Evolutionary conservation across 2,888 invertebrate genomes (phyloP).

Genomic region (Callimorpha dominula): DNA sequence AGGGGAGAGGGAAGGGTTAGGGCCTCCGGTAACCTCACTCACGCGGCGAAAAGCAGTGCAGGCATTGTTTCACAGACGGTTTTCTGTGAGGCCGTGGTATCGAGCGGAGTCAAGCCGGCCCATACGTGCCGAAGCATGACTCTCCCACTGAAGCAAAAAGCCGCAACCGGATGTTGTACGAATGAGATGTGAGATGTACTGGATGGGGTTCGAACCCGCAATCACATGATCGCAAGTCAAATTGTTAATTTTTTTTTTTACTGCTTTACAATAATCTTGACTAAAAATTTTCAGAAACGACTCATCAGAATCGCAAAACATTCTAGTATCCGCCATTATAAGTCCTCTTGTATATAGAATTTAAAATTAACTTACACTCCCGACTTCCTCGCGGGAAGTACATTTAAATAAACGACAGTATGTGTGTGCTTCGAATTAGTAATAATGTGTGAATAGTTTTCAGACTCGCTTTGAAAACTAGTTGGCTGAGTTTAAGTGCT

Average conservation of each 20-base stretch:
- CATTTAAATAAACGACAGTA: conserved; percentile 62
- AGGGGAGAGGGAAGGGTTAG: too few relatives aligned
- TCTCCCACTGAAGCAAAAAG: too few relatives aligned
- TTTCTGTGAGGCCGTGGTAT: too few relatives aligned
- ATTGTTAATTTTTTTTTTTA: background rate
- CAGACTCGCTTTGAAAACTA: conserved; percentile 43
- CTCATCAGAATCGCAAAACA: conserved; percentile 8
- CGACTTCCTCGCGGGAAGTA: conserved; percentile 55
- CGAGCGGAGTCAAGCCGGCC: too few relatives aligned
- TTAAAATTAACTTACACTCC: conserved; percentile 62
- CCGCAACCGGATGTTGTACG: too few relatives aligned
- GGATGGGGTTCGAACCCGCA: too few relatives aligned
- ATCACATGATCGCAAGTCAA: too few relatives aligned
- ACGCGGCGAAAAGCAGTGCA: too few relatives aligned
- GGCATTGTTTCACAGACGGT: too few relatives aligned
- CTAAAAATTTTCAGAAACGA: background rate
- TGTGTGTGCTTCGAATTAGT: conserved; percentile 58
- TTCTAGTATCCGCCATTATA: conserved; percentile 2
- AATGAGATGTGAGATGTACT: too few relatives aligned
- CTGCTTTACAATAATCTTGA: background rate
- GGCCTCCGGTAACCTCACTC: too few relatives aligned
- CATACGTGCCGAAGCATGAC: too few relatives aligned
- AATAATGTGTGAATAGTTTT: conserved; percentile 51
- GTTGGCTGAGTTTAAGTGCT: conserved; percentile 31
- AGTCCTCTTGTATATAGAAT: conserved; percentile 44